Conservation (phyloP, 2,113 vertebrate genomes). For the Phyllostomus discolor region DNA sequence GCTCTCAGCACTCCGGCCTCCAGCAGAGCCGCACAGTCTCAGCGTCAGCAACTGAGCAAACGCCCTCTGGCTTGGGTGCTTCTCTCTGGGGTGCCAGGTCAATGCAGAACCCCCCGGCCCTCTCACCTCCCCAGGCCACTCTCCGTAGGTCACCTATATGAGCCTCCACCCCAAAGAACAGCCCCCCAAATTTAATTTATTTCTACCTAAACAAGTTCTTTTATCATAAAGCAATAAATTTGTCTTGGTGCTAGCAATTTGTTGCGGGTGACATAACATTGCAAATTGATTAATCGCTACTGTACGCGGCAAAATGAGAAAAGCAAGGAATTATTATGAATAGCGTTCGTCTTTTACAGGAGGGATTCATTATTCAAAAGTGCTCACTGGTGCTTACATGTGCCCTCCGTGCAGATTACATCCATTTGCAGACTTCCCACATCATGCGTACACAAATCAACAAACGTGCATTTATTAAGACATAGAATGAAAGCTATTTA, state of each 20-base stretch:
- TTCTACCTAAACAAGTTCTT: conserved; percentile 92
- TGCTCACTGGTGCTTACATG: conserved; percentile 86
- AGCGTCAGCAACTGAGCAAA: conserved; percentile 59
- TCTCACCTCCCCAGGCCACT: conserved; percentile 66
- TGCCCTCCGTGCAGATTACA: conserved; percentile 87
- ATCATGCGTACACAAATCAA: conserved; percentile 90
- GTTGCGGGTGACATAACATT: conserved; percentile 90
- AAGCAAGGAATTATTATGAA: conserved; percentile 93
- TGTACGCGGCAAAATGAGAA: conserved; percentile 89
- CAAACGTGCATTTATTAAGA: conserved; percentile 91
- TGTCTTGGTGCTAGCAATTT: conserved; percentile 91
- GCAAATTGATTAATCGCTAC: conserved; percentile 92
- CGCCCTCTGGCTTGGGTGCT: not conserved
- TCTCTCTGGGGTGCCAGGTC: conserved; percentile 67
- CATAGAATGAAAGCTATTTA: conserved; percentile 89
- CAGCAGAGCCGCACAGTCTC: not conserved
- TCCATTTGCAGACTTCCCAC: conserved; percentile 88
- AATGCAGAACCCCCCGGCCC: conserved; percentile 67
- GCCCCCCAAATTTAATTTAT: conserved; percentile 89
- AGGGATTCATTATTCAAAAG: conserved; percentile 90
- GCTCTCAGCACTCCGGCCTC: not conserved
- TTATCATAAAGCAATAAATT: conserved; percentile 94
- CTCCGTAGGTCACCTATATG: conserved; percentile 79
- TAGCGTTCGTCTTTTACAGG: conserved; percentile 90
- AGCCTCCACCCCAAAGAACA: conserved; percentile 83